These are phyloP conservation scores for Microctenopoma steveboyesi DNA, from an alignment of 2,797 vertebrate genomes.

Conservation along the genomic window DNA sequence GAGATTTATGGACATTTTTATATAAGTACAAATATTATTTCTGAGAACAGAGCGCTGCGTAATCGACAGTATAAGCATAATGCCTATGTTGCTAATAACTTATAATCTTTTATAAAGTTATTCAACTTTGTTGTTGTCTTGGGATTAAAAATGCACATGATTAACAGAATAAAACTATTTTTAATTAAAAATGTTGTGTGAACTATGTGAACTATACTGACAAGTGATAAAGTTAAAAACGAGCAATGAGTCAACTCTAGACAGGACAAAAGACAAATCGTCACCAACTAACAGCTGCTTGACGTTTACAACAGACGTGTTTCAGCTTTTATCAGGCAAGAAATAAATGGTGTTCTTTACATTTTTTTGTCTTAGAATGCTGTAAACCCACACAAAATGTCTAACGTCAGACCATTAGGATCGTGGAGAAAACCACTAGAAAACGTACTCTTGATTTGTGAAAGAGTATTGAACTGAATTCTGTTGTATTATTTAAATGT, in stretches of 20 bases:
- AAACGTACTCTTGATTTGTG: neutral
- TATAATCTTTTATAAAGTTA: neutral
- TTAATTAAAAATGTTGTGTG: no score
- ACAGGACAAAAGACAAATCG: conserved; percentile 9
- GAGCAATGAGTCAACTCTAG: neutral
- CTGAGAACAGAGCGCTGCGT: neutral
- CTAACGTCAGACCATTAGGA: neutral
- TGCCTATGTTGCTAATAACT: neutral
- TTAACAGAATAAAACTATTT: neutral
- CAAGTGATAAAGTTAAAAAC: conserved; percentile 2
- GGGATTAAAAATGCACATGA: neutral
- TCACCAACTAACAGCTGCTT: conserved; percentile 17
- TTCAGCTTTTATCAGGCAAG: neutral
- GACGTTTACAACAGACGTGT: conserved; percentile 11
- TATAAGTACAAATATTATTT: neutral
- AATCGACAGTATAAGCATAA: neutral
- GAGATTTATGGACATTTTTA: neutral
- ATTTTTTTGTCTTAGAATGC: neutral
- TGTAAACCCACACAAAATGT: conserved; percentile 4
- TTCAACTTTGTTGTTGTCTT: neutral
- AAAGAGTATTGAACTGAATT: neutral
- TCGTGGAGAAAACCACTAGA: neutral
- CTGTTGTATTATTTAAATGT: neutral
- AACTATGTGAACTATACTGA: neutral
- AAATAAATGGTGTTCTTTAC: neutral